A percentile compares a stretch with the other conserved stretches of the same genome.
These are phyloP conservation scores for Onychomys arenicola DNA, from an alignment of 2,797 vertebrate species.

Conservation along the genomic window DNA sequence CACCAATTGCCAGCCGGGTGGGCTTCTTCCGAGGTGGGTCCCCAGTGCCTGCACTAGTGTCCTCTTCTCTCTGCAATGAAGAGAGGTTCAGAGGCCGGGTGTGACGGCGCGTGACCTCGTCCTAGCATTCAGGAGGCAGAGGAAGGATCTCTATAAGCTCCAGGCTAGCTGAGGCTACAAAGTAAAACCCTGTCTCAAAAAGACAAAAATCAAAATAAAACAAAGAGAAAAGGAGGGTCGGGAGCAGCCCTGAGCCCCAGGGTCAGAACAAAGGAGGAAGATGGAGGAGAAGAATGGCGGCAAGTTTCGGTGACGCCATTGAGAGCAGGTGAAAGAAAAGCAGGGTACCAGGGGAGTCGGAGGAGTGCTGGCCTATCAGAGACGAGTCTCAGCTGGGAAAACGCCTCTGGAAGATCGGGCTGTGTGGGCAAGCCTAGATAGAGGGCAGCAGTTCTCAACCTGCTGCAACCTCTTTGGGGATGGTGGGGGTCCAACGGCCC, in stretches of 20 bases:
- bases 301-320: neutral
- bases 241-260: neutral
- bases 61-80: conserved; percentile 93
- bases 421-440: neutral
- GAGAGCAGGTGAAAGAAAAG: neutral
- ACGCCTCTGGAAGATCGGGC: neutral
- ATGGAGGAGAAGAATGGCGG: neutral
- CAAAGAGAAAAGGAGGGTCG: conserved; percentile 53
- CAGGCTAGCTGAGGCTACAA: neutral
- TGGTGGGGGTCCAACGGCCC: neutral
- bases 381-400: neutral
- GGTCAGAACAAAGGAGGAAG: neutral
- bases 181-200: neutral
- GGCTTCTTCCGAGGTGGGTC: conserved; percentile 99
- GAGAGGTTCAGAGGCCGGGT: conserved; percentile 31
- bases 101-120: neutral
- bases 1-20: conserved; percentile 97
- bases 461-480: neutral
- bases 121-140: neutral
- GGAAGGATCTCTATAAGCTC: neutral
- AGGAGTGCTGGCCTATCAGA: neutral
- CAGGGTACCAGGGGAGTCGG: neutral
- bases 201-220: neutral
- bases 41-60: conserved; percentile 92
- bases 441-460: neutral